Percentiles rank a stretch among this genome's conserved stretches.
phyloP scores from a whole-genome alignment of 2,113 vertebrate genomes.

The Platysteira castanea region DNA sequence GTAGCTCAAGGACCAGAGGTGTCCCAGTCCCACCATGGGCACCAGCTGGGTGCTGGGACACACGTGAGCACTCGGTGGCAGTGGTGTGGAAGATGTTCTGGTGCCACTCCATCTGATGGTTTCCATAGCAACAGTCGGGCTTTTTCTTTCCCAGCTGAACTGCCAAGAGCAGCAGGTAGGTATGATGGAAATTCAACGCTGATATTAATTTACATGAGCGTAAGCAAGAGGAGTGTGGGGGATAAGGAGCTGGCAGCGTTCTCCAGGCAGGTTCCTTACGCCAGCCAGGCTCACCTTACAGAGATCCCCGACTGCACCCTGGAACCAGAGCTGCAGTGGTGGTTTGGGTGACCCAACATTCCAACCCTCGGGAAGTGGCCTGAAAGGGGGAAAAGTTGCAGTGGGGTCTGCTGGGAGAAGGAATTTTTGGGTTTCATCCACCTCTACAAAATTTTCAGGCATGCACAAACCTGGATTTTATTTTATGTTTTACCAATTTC shows the following conservation, averaged over 20 bases:
- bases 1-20: not conserved
- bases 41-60: rapidly evolving
- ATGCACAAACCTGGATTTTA: not conserved
- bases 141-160: not conserved
- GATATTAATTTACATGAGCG: not conserved
- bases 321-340: rapidly evolving
- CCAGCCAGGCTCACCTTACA: not conserved
- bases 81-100: not conserved
- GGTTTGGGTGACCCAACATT: not conserved
- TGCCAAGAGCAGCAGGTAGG: not conserved
- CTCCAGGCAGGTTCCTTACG: not conserved
- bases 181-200: not conserved
- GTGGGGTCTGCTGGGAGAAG: not conserved
- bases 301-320: rapidly evolving
- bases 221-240: not conserved
- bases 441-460: not conserved
- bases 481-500: not conserved
- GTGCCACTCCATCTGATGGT: not conserved
- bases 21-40: not conserved
- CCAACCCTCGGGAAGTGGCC: rapidly evolving
- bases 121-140: not conserved
- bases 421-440: not conserved
- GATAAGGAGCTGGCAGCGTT: not conserved
- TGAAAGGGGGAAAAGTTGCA: not conserved
- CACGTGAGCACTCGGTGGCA: not conserved